Evolutionary conservation across 2,888 invertebrate species (phyloP), one percentile per base, ranked within the genome.

Genomic region (Eudasyphora cyanicolor): DNA sequence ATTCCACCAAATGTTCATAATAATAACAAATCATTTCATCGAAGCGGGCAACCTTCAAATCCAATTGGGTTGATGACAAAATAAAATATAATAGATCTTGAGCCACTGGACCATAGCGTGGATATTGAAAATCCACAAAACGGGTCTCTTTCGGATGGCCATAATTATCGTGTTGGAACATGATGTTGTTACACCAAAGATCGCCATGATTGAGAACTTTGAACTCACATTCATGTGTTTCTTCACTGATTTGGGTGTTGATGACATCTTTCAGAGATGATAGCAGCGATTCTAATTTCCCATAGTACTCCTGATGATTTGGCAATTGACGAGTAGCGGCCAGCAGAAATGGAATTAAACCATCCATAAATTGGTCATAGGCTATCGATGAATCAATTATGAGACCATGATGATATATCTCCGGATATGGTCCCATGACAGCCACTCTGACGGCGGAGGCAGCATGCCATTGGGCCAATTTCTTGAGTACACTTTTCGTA

Each of bases 151-250:
- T 79, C 8, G 89, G 78, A 1, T 85, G 80, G 0, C 88, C 88
- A 0, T 84, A 29, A 0, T 84, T 78, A 12, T 87, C 85, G 76
- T 89, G 87, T 17, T 86, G 79, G 62, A 91, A 89, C 88, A 90
- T 89, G 0, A 90, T 86, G 38, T 91, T 91, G 51, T 91, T 91
- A 17, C 89, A 87, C 91, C 91, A 91, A 73, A 88, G 87, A 60
- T 91, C 91, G 0, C 91, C 91, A 79, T 91, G 91, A 17, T 89
- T 89, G 4, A 91, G 82, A 2, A 89, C 90, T 78, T 89, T 88
- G 12, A 88, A 84, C 17, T 84, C 85, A 42, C 82, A 42, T 6
- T 32, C 45, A 60, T 81, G 19, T 5, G 86, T 38, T 17, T 76
- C 70, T 17, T 82, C 32, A 2, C 32, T 0, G 0, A 6, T 4